Base-by-base conservation (phyloP, 2,113 vertebrate genomes). In the Podarcis cretensis region DNA sequence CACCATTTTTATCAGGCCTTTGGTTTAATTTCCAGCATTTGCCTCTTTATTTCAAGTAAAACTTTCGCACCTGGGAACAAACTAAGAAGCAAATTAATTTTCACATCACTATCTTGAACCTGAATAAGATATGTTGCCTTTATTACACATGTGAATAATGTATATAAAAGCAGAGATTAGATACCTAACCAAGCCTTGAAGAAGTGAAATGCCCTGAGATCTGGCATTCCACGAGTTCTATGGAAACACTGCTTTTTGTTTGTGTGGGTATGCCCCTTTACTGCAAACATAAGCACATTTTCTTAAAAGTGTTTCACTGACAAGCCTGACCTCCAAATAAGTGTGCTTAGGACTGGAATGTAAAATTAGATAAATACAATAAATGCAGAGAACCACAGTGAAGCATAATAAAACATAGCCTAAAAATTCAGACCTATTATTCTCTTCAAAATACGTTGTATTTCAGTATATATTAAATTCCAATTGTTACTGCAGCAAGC, bases 391-490 rank as follows among this genome's bases (percentile, higher is more conserved):
- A 73, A 57, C n/a, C n/a, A 84, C 12, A 74, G 21, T n/a, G n/a
- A 76, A 85, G 35, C 5, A 59, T 14, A 30, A 4, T 13, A n/a
- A 71, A 84, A 71, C 54, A 4, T 5, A 54, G 1, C 3, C 12
- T 48, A 43, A 84, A 85, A 43, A n/a, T n/a, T 5, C 27, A 5
- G 89, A 76, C 21, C 74, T 9, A 0, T 59, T 93, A 35, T 85
- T 63, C 93, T 93, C 2, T 89, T 90, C 88, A 59, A 90, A 69
- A 87, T 77, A 25, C 0, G 3, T 10, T 92, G 90, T 54, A 87
- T 85, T 92, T 94, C 30, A 86, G 81, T 0, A 16, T 84, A 71
- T 80, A 83, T 88, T 85, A 89, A 91, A 95, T 92, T 81, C 54
- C 69, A 90, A 2, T n/a, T 81, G 37, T 43, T 69, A 1, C 86